These are phyloP conservation scores for Pelochelys cantorii DNA, from an alignment of 2,797 vertebrate genomes.

Conservation along the genomic window DNA sequence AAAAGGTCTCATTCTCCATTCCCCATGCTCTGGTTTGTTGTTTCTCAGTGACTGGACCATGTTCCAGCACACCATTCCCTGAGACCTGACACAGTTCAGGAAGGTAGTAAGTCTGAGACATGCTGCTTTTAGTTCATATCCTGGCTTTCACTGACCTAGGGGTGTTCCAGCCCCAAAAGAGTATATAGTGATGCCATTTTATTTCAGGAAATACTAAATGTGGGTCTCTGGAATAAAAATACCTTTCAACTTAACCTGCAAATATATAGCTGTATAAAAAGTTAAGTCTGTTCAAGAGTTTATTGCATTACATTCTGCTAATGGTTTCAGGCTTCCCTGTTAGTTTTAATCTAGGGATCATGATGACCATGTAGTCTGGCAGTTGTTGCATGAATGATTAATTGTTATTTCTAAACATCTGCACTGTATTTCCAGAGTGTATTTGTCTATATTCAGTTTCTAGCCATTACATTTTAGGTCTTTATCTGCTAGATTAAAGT, in stretches of 20 bases:
- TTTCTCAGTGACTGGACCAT: not conserved
- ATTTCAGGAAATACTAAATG: not conserved
- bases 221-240: not conserved
- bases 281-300: not conserved
- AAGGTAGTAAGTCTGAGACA: not conserved
- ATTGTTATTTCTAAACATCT: not conserved
- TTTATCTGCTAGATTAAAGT: not conserved
- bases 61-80: accelerated
- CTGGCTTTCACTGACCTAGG: not conserved
- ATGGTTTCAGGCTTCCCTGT: not conserved
- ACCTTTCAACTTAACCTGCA: not conserved
- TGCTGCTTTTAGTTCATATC: not conserved
- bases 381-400: not conserved
- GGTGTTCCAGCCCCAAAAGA: not conserved
- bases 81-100: not conserved
- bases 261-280: not conserved
- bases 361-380: not conserved
- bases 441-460: not conserved
- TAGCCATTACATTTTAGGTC: not conserved
- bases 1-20: not conserved
- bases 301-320: not conserved
- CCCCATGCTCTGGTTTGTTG: not conserved
- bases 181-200: not conserved
- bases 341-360: not conserved
- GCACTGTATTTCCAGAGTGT: not conserved